A percentile compares a stretch with the other conserved stretches of the same genome.
Evolutionary conservation across 2,797 vertebrate species (phyloP).

Genomic region (Anomalospiza imberbis): DNA sequence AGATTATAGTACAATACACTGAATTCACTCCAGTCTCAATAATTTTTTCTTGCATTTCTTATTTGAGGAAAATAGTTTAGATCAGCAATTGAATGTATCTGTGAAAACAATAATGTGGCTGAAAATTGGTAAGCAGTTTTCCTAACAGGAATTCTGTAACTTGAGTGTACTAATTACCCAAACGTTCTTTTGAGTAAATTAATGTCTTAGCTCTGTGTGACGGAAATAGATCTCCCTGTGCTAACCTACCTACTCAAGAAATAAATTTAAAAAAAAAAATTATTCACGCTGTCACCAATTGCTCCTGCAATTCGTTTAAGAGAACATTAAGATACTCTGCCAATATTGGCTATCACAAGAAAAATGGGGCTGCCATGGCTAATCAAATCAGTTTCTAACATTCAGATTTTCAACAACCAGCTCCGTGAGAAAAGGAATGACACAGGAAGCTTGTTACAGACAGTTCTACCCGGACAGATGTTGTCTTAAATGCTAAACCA

Average conservation of each 20-base stretch:
- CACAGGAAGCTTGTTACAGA: neutral
- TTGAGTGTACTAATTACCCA: neutral
- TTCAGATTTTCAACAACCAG: neutral
- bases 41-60: neutral
- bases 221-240: neutral
- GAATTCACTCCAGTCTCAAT: neutral
- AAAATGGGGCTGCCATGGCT: neutral
- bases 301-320: neutral
- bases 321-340: neutral
- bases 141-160: neutral
- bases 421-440: neutral
- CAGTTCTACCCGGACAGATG: neutral
- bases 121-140: neutral
- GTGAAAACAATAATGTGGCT: neutral
- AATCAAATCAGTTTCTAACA: neutral
- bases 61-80: neutral
- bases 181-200: neutral
- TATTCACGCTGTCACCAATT: neutral
- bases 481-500: neutral
- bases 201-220: neutral
- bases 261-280: neutral
- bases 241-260: neutral
- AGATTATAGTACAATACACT: neutral
- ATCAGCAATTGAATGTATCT: neutral
- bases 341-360: neutral